A percentile compares a stretch with the other conserved stretches of the same genome.
Evolutionary conservation across 1,140 invertebrate genomes (phyloP).

Genomic region (Meloidogyne chitwoodi): DNA sequence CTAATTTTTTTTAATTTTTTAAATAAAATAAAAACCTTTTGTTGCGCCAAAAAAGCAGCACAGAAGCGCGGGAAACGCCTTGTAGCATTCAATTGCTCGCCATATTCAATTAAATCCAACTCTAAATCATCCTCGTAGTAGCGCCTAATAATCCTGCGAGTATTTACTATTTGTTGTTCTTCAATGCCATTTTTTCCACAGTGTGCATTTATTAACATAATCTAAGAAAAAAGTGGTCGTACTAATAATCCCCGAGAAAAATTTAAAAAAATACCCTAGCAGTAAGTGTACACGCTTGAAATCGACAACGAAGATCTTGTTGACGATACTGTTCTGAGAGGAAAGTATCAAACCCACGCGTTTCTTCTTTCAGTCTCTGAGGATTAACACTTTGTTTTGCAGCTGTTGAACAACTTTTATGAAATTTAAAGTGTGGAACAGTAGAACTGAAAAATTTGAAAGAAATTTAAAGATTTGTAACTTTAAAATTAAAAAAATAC

Average conservation of each 20-base stretch:
- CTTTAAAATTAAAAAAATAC: slow-evolving; percentile 15
- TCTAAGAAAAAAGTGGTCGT: not conserved
- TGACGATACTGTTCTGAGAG: slow-evolving; percentile 29
- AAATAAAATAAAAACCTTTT: not conserved
- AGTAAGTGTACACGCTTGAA: slow-evolving; percentile 33
- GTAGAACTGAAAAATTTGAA: slow-evolving; percentile 27
- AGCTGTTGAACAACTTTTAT: slow-evolving; percentile 29
- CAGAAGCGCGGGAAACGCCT: slow-evolving; percentile 13
- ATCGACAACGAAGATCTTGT: slow-evolving; percentile 39
- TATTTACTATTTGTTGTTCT: slow-evolving; percentile 4
- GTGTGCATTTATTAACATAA: not conserved
- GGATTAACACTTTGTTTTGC: slow-evolving; percentile 23
- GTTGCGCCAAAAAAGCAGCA: slow-evolving; percentile 12
- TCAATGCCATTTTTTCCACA: not conserved
- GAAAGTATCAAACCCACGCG: slow-evolving; percentile 14
- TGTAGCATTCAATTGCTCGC: slow-evolving; percentile 6
- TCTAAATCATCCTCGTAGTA: slow-evolving; percentile 29
- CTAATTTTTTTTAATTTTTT: not conserved
- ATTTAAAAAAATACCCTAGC: slow-evolving; percentile 23
- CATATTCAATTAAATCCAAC: slow-evolving; percentile 13
- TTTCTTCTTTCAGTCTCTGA: slow-evolving; percentile 14
- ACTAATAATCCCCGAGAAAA: not conserved
- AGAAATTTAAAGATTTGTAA: not conserved
- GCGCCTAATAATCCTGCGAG: slow-evolving; percentile 11
- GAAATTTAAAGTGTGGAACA: slow-evolving; percentile 30